Evolutionary conservation across 2,113 vertebrate genomes (phyloP).

Genomic region (Eleginops maclovinus): DNA sequence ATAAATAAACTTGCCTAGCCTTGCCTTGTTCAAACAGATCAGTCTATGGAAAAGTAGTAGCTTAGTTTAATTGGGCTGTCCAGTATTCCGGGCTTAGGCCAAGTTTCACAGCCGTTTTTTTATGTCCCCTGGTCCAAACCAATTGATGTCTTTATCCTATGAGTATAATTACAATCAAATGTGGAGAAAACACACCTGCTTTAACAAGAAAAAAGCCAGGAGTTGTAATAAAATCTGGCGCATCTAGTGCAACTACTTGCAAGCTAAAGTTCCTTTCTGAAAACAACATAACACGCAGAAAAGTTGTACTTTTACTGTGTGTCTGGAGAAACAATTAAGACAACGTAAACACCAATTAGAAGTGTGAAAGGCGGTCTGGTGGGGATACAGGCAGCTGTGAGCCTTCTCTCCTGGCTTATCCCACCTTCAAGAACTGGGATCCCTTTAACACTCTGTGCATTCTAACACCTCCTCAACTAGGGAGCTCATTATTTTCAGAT

Average conservation of each 20-base stretch:
- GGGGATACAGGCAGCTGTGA: not conserved
- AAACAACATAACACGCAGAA: not conserved
- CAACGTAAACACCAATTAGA: constrained; percentile 26
- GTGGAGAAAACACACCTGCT: not conserved
- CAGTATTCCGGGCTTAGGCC: too few relatives aligned
- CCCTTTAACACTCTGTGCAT: constrained; percentile 1
- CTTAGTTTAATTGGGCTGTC: too few relatives aligned
- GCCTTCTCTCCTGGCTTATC: not conserved
- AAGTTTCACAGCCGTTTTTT: too few relatives aligned
- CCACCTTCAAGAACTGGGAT: constrained; percentile 28
- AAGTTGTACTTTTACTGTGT: not conserved
- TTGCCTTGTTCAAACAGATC: too few relatives aligned
- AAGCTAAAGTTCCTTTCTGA: not conserved
- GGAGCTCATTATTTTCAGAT: constrained; percentile 27
- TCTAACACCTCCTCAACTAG: not conserved
- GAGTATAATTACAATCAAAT: not conserved
- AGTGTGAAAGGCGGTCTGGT: constrained; percentile 20
- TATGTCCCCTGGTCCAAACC: not conserved
- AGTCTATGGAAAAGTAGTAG: too few relatives aligned
- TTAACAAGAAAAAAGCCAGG: not conserved
- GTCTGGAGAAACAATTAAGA: not conserved
- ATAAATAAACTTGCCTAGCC: too few relatives aligned
- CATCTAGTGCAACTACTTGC: not conserved
- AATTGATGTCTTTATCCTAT: not conserved
- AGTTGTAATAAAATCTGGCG: not conserved